Percentiles rank a stretch among this genome's conserved stretches.
phyloP scores from a whole-genome alignment of 2,113 vertebrate genomes.

The Agelaius phoeniceus region DNA sequence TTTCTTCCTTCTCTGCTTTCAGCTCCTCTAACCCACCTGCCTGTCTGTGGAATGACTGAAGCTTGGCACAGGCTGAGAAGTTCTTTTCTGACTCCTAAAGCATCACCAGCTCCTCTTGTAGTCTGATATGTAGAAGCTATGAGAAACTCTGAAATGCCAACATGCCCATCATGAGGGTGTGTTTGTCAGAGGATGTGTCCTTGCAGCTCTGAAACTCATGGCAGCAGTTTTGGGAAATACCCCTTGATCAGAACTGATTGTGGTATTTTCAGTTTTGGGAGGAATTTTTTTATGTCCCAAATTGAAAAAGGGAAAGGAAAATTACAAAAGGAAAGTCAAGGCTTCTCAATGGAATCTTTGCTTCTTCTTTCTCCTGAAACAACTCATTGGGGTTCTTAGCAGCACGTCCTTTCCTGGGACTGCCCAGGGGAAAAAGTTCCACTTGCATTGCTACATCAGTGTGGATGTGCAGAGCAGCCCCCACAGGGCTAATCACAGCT shows the following conservation, averaged over 20 bases:
- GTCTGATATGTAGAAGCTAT: not conserved
- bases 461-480: not conserved
- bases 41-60: not conserved
- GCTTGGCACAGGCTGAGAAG: no score
- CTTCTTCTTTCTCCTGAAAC: not conserved
- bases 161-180: not conserved
- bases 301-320: not conserved
- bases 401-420: accelerated
- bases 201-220: not conserved
- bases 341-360: not conserved
- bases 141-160: not conserved
- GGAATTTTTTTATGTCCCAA: not conserved
- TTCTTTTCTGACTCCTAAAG: not conserved
- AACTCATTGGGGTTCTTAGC: not conserved
- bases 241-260: not conserved
- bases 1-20: not conserved
- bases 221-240: not conserved
- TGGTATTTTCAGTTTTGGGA: not conserved
- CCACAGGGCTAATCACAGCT: not conserved
- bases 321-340: not conserved
- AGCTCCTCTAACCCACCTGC: not conserved
- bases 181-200: not conserved
- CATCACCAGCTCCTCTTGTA: not conserved
- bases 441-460: accelerated
- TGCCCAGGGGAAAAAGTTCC: no score